Conservation (phyloP, 2,113 vertebrate genomes). For the Petroica traversi region DNA sequence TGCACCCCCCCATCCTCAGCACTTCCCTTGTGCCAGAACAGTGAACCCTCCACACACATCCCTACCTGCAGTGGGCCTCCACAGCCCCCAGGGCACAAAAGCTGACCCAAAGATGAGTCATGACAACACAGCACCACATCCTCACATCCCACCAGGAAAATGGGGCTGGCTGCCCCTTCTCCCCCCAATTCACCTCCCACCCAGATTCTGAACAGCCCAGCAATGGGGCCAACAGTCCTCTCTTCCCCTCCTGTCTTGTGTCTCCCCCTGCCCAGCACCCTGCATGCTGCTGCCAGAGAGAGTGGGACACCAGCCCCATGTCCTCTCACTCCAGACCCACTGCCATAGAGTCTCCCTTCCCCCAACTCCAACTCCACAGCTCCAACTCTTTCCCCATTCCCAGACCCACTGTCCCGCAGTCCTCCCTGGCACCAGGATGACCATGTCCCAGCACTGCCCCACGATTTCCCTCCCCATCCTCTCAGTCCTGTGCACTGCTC, state of each 20-base stretch:
- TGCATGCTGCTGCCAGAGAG: fast-evolving
- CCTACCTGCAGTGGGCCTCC: not conserved
- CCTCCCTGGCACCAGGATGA: fast-evolving
- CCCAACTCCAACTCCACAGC: not conserved
- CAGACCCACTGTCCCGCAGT: not conserved
- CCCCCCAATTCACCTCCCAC: fast-evolving
- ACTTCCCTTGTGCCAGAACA: not conserved
- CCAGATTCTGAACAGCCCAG: not conserved
- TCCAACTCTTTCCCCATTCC: fast-evolving
- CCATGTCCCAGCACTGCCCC: fast-evolving
- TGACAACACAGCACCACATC: not conserved
- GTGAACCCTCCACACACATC: no score
- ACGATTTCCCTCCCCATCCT: fast-evolving
- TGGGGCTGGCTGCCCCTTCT: not conserved
- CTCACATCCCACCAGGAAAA: not conserved
- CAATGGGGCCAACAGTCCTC: not conserved
- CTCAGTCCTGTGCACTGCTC: not conserved
- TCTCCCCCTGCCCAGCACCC: not conserved
- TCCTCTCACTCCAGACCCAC: not conserved
- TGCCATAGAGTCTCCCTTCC: fast-evolving
- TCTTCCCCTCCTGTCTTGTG: fast-evolving
- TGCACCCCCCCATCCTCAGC: not conserved
- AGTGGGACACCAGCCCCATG: not conserved
- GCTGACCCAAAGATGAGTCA: not conserved
- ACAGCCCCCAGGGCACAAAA: not conserved